phyloP scores from a whole-genome alignment of 23 tunicate genomes.

The Phallusia fumigata region DNA sequence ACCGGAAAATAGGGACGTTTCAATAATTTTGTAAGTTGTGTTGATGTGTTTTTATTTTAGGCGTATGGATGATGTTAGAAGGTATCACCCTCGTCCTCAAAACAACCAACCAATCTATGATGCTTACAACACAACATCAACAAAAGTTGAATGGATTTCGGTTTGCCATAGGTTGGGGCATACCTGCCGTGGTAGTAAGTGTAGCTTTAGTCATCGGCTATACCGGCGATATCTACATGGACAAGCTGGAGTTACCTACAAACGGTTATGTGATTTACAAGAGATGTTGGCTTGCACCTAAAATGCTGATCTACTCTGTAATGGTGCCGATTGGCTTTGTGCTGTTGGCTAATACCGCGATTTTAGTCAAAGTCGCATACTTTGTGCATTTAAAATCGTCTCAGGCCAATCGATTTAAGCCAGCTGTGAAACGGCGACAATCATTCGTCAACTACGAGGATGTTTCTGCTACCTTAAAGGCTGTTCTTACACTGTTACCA shows the following conservation, averaged over 20 bases:
- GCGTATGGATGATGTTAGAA: background rate
- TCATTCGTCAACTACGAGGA: background rate
- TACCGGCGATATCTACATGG: background rate
- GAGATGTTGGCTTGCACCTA: background rate
- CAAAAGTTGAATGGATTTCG: background rate
- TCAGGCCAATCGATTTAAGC: background rate
- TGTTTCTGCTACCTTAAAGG: background rate
- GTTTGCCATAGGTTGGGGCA: background rate
- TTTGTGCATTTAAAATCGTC: constrained; percentile 7
- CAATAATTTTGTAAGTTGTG: too few relatives aligned
- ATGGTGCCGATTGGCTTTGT: background rate
- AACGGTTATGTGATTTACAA: background rate
- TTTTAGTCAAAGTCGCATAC: background rate
- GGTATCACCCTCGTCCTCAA: background rate
- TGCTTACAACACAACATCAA: background rate
- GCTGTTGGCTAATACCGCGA: background rate
- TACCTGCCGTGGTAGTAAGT: background rate
- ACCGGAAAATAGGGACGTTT: too few relatives aligned
- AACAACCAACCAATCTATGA: constrained; percentile 2
- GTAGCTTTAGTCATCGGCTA: background rate
- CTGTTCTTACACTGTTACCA: background rate
- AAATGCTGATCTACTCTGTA: background rate
- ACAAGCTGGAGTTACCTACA: background rate
- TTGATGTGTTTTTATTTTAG: background rate
- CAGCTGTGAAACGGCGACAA: background rate